Base-by-base conservation (phyloP, 2,113 vertebrate genomes). In the Ranitomeya imitator region DNA sequence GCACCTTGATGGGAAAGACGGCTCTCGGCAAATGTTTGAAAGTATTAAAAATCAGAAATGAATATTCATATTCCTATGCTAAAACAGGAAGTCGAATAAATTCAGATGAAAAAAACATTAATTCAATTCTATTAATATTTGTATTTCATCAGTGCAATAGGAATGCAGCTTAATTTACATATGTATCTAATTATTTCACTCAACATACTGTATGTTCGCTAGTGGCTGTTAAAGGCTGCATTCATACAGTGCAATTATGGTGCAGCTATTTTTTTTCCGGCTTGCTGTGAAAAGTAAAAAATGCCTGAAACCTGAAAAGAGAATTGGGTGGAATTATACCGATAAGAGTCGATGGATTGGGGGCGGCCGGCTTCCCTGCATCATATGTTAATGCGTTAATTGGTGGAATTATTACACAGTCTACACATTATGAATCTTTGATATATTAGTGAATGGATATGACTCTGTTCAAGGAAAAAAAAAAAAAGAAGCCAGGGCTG, bases 401-500 rank as follows among this genome's bases (percentile, higher is more conserved):
- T 86, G 6, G 19, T 69, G 14, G 9, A 18, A 67, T 79, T 79
- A 86, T 23, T 15, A 79, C 55, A 10, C 37, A 37, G 67, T 26
- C 12, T 54, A 45, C 51, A 69, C n/a, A n/a, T 65, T n/a, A 67
- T 79, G 60, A 13, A 19, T 79, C 59, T 86, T 14, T 85, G 37
- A 79, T 79, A 67, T 21, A 26, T 55, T 37, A 79, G 37, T 55
- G 61, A 86, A 86, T 79, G 23, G 37, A 79, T n/a, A 79, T 14
- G 21, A 51, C 51, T 86, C 74, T 37, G 18, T 63, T 60, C 71
- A 45, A 26, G 59, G 23, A 14, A 60, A 16, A 16, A 13, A 78
- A 77, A 51, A 86, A 86, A 60, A 45, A 55, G 59, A 23, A 86
- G 85, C 76, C 69, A 55, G 14, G 55, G 23, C 59, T 86, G 85